A percentile compares a stretch with the other conserved stretches of the same genome.
Conservation (phyloP, 2,797 vertebrate species). For the Crax fasciolata region DNA sequence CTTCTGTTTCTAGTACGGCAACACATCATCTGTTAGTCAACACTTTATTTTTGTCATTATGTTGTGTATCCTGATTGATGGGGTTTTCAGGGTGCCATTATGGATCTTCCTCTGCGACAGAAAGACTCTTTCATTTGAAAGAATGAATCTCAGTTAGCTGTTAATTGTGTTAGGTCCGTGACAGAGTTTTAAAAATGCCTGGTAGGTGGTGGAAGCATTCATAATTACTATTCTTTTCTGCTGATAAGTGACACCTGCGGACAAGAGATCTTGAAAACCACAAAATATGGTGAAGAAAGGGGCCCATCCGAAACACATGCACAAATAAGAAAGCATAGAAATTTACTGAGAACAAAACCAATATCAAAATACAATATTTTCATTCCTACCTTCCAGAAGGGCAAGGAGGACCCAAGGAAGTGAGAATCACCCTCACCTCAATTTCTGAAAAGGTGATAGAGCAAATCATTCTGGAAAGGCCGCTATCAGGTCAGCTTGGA, state of each 20-base stretch:
- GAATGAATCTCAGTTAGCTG: neutral
- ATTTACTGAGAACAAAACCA: neutral
- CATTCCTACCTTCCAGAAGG: neutral
- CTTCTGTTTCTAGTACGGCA: neutral
- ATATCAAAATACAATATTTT: neutral
- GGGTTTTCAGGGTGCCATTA: neutral
- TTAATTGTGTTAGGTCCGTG: neutral
- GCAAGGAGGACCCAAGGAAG: neutral
- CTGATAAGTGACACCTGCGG: neutral
- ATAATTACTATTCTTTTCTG: neutral
- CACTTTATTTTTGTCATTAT: neutral
- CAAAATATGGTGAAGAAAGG: neutral
- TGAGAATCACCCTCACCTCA: neutral
- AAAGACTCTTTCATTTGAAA: neutral
- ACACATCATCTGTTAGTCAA: neutral
- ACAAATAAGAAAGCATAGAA: neutral
- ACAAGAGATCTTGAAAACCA: neutral
- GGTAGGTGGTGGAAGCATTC: neutral
- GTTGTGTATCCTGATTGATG: neutral
- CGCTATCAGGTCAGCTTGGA: too few species aligned
- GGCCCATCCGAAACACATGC: neutral
- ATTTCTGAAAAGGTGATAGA: neutral
- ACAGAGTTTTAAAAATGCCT: neutral
- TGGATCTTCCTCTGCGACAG: neutral
- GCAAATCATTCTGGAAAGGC: neutral